Evolutionary conservation across 92 coral and sea anemone species (phyloP).

Genomic region (Epizoanthus illoricatus): DNA sequence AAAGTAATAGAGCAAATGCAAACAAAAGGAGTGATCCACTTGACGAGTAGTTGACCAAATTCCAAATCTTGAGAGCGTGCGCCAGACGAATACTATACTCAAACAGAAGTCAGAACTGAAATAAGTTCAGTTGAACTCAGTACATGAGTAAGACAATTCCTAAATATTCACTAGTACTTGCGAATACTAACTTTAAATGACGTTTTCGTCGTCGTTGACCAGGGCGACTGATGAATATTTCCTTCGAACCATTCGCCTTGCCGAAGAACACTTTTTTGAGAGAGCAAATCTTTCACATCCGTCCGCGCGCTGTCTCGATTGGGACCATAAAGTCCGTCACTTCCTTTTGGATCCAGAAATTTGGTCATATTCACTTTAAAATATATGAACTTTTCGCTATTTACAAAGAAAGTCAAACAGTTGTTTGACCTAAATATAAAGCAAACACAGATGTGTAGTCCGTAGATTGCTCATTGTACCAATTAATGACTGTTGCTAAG

Average conservation of each 20-base stretch:
- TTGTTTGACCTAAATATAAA: slow-evolving; percentile 13
- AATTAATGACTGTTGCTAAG: slow-evolving; percentile 31
- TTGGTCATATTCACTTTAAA: slow-evolving; percentile 15
- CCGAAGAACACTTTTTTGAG: slow-evolving; percentile 68
- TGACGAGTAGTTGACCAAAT: not conserved
- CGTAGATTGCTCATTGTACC: slow-evolving; percentile 12
- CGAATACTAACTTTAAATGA: slow-evolving; percentile 60
- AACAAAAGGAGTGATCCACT: not conserved
- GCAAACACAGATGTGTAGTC: too few relatives aligned
- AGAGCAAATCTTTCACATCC: slow-evolving; percentile 67
- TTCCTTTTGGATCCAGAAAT: slow-evolving; percentile 30
- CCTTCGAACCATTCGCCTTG: slow-evolving; percentile 67
- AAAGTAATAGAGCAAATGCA: not conserved
- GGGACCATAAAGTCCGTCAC: slow-evolving; percentile 77
- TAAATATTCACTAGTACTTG: not conserved
- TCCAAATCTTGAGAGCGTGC: not conserved
- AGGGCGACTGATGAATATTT: slow-evolving; percentile 36
- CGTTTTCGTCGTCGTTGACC: slow-evolving; percentile 68
- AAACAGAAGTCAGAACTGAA: not conserved
- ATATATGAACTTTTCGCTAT: slow-evolving; percentile 15
- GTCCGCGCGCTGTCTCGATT: slow-evolving; percentile 66
- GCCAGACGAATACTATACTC: too few relatives aligned
- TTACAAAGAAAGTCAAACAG: slow-evolving; percentile 18
- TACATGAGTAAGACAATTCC: not conserved
- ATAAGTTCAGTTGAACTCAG: not conserved